Percentiles rank a stretch among this genome's conserved stretches.
These are phyloP conservation scores for Orycteropus afer DNA, from an alignment of 2,113 vertebrate species.

Conservation along the genomic window DNA sequence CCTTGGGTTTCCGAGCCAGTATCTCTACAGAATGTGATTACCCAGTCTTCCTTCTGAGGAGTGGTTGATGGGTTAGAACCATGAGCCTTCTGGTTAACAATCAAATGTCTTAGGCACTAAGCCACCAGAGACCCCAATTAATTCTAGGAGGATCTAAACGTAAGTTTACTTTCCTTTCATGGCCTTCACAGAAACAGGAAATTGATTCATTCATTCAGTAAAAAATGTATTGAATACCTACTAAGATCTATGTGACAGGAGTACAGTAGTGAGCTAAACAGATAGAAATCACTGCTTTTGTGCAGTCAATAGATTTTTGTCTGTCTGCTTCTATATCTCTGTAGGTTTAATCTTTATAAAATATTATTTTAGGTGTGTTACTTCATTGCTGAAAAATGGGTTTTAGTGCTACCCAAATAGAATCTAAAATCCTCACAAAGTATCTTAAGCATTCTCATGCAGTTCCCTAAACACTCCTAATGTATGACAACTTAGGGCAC, in stretches of 20 bases:
- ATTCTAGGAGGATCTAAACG: not conserved
- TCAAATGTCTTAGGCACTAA: too few relatives aligned
- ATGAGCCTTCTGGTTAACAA: too few relatives aligned
- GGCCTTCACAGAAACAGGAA: not conserved
- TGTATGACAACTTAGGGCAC: not conserved
- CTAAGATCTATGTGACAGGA: not conserved
- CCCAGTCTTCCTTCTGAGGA: too few relatives aligned
- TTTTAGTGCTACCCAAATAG: slow-evolving; percentile 14
- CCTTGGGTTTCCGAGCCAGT: too few relatives aligned
- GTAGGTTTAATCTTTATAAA: not conserved
- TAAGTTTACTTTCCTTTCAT: slow-evolving; percentile 32
- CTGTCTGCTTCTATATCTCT: not conserved
- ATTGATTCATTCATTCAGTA: slow-evolving; percentile 45
- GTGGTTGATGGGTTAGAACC: too few relatives aligned
- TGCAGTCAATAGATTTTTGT: not conserved
- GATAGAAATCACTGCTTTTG: not conserved
- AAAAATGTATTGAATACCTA: not conserved
- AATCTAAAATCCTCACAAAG: not conserved
- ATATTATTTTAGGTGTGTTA: not conserved
- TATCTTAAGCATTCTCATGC: not conserved
- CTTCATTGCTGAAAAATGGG: slow-evolving; percentile 28
- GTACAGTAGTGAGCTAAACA: not conserved
- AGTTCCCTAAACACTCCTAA: not conserved
- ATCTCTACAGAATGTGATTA: too few relatives aligned
- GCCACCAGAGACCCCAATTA: too few relatives aligned